A percentile compares a stretch with the other conserved stretches of the same genome.
Conservation (phyloP, 1,140 invertebrate genomes). For the Chymomyza costata region DNA sequence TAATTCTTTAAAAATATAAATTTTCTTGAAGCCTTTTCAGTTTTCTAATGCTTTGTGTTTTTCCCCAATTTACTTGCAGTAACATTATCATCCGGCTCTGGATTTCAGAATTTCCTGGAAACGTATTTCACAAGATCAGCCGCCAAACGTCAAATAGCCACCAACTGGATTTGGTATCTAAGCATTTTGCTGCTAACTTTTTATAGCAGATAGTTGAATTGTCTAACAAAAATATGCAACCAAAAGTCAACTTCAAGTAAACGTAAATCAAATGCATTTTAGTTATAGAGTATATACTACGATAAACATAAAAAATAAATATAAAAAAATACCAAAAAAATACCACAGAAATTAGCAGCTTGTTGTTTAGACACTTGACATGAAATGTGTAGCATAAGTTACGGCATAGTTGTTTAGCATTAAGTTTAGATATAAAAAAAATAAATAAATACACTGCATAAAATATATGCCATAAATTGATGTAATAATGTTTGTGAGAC, state of each 20-base stretch:
- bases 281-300: neutral
- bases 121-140: constrained; percentile 52
- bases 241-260: too few relatives aligned
- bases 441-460: neutral
- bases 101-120: constrained; percentile 52
- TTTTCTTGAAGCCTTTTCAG: too few relatives aligned
- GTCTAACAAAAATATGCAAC: too few relatives aligned
- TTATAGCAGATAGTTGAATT: constrained; percentile 39
- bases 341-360: neutral
- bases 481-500: constrained; percentile 10
- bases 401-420: constrained; percentile 28
- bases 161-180: constrained; percentile 10
- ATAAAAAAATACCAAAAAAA: too few relatives aligned
- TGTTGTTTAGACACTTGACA: constrained; percentile 16
- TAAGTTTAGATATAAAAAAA: constrained; percentile 31
- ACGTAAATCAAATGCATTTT: neutral
- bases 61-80: constrained; percentile 30
- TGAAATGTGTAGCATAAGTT: constrained; percentile 42
- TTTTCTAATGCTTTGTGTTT: too few relatives aligned
- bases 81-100: constrained; percentile 55
- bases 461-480: neutral
- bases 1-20: too few relatives aligned
- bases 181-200: constrained; percentile 18
- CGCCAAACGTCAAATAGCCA: constrained; percentile 1
- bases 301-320: too few relatives aligned